Conservation (phyloP, 2,113 vertebrate species). For the Microcebus murinus region DNA sequence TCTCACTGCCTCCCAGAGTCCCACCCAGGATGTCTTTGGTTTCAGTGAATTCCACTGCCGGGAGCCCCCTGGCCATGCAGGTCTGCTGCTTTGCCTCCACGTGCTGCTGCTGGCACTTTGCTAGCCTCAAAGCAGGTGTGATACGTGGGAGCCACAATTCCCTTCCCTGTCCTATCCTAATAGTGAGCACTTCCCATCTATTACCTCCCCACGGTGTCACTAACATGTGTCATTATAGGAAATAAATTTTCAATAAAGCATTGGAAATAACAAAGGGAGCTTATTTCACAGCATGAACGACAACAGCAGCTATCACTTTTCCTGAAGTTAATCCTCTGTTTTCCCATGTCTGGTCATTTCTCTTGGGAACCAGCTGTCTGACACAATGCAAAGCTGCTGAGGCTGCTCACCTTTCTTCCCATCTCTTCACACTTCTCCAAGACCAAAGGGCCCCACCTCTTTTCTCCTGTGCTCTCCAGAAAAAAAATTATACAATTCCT, state of each 20-base stretch:
- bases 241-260: neutral
- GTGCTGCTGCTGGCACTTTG: neutral
- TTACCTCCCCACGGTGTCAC: neutral
- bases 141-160: neutral
- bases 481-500: neutral
- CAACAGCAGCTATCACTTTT: neutral
- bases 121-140: neutral
- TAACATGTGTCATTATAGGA: neutral
- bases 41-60: constrained; percentile 17
- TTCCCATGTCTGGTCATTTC: neutral
- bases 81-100: neutral
- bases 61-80: neutral
- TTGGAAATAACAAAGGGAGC: neutral
- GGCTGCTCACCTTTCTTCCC: neutral
- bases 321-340: neutral
- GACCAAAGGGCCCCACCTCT: neutral
- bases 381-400: neutral
- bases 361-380: neutral
- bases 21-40: neutral
- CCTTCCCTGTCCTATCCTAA: neutral
- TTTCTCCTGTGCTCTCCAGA: neutral
- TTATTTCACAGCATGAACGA: neutral
- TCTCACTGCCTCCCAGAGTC: neutral
- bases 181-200: neutral
- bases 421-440: neutral